A percentile compares a stretch with the other conserved stretches of the same genome.
Evolutionary conservation across 2,888 invertebrate species (phyloP).

Genomic region (Acronicta alni): DNA sequence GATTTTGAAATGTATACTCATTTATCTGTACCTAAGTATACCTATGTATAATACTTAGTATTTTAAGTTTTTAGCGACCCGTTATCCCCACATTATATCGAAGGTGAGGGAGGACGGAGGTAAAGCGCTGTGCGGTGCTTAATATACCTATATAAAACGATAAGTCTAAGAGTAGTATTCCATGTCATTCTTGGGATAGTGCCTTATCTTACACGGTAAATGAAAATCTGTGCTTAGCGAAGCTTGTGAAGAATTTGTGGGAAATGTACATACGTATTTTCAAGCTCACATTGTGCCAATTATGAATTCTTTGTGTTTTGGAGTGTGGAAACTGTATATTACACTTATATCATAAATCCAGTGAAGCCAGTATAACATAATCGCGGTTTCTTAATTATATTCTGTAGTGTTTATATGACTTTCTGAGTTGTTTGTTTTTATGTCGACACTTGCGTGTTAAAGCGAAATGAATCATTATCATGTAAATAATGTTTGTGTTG

Average conservation of each 20-base stretch:
- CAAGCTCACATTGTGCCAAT: constrained; percentile 75
- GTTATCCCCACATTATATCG: constrained; percentile 68
- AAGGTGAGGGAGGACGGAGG: constrained; percentile 77
- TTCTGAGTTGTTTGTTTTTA: constrained; percentile 64
- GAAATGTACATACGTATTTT: constrained; percentile 68
- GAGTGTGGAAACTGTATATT: constrained; percentile 41
- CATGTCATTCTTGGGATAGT: constrained; percentile 36
- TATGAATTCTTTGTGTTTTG: constrained; percentile 53
- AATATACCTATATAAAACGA: constrained; percentile 51
- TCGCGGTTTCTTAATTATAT: constrained; percentile 42
- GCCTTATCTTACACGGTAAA: constrained; percentile 44
- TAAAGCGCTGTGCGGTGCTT: constrained; percentile 67
- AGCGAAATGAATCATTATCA: constrained; percentile 68
- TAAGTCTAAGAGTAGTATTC: constrained; percentile 36
- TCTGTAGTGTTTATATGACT: constrained; percentile 55
- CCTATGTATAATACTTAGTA: constrained; percentile 52
- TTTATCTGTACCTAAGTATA: constrained; percentile 52
- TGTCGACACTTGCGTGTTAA: constrained; percentile 59
- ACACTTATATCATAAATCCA: constrained; percentile 59
- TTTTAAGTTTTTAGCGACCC: constrained; percentile 72
- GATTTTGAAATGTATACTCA: constrained; percentile 51
- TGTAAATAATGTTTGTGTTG: constrained; percentile 84
- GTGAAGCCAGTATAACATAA: constrained; percentile 65
- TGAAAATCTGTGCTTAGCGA: constrained; percentile 42
- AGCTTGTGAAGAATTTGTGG: constrained; percentile 37